Percentiles rank a stretch among this genome's conserved stretches.
Conservation (phyloP, 2,888 invertebrate genomes). For the Archips crataeganus region DNA sequence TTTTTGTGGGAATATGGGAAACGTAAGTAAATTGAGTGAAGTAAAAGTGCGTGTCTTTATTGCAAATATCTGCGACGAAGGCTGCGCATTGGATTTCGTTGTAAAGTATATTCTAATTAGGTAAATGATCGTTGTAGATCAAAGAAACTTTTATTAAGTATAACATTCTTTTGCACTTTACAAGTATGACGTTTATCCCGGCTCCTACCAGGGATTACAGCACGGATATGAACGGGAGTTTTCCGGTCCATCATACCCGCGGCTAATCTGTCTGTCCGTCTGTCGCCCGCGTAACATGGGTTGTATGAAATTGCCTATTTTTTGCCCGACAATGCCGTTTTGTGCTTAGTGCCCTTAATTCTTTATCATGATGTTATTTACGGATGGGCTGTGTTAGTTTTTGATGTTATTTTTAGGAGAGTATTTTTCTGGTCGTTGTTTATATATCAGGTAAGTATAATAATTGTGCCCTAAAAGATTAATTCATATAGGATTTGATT, state of each 20-base stretch:
- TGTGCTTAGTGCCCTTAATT: slow-evolving; percentile 46
- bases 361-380: slow-evolving; percentile 41
- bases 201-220: slow-evolving; percentile 43
- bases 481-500: too few relatives aligned
- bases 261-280: slow-evolving; percentile 69
- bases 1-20: too few relatives aligned
- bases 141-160: too few relatives aligned
- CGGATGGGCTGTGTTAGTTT: slow-evolving; percentile 34
- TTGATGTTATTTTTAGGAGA: slow-evolving; percentile 12
- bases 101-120: too few relatives aligned
- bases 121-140: too few relatives aligned
- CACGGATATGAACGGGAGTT: slow-evolving; percentile 28
- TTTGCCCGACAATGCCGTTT: slow-evolving; percentile 51
- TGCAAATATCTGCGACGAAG: too few relatives aligned
- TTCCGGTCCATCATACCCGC: slow-evolving; percentile 44
- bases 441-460: too few relatives aligned
- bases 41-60: too few relatives aligned
- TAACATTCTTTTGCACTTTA: not conserved
- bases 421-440: too few relatives aligned
- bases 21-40: too few relatives aligned
- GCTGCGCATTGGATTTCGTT: too few relatives aligned
- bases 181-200: not conserved
- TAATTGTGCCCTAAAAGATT: too few relatives aligned
- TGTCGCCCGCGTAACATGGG: slow-evolving; percentile 53
- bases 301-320: slow-evolving; percentile 58